Percentiles rank a stretch among this genome's conserved stretches.
phyloP scores from a whole-genome alignment of 2,888 invertebrate species.

The Anthophora plumipes region DNA sequence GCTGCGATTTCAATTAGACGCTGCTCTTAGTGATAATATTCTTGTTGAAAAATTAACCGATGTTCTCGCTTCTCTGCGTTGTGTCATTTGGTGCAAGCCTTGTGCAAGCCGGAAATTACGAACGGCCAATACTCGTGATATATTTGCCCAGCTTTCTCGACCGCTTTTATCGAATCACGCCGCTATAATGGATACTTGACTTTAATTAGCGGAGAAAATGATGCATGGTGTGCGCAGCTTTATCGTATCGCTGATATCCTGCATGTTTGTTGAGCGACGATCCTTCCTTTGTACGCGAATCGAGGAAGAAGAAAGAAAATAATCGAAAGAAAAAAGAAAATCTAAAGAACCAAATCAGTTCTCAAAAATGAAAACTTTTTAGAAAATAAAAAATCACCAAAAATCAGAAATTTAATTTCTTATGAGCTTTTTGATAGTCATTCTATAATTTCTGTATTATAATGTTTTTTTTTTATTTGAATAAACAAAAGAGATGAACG shows the following conservation, averaged over 20 bases:
- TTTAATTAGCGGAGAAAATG: slow-evolving; percentile 43
- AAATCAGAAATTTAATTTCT: too few species aligned
- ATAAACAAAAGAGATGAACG: too few species aligned
- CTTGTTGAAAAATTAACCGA: background rate
- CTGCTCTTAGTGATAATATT: slow-evolving; percentile 29
- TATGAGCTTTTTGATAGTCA: too few species aligned
- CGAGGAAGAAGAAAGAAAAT: background rate
- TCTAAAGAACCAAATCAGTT: too few species aligned
- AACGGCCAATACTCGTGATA: slow-evolving; percentile 30
- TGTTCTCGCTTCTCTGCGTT: slow-evolving; percentile 7
- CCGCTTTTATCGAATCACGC: slow-evolving; percentile 28
- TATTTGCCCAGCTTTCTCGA: slow-evolving; percentile 18
- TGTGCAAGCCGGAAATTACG: slow-evolving; percentile 9
- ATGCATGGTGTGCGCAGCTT: slow-evolving; percentile 56
- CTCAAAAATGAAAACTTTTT: too few species aligned
- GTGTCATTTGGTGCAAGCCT: slow-evolving; percentile 9
- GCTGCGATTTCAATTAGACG: slow-evolving; percentile 38
- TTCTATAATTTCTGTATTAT: too few species aligned
- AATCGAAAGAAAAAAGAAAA: too few species aligned
- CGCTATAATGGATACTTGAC: slow-evolving; percentile 28
- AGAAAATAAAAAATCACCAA: too few species aligned
- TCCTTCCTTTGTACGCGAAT: slow-evolving; percentile 27
- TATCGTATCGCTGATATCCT: slow-evolving; percentile 19
- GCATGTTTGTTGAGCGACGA: slow-evolving; percentile 31
- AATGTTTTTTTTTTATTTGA: too few species aligned